Base-by-base conservation (phyloP, 2,113 vertebrate genomes). In the Nothoprocta perdicaria region DNA sequence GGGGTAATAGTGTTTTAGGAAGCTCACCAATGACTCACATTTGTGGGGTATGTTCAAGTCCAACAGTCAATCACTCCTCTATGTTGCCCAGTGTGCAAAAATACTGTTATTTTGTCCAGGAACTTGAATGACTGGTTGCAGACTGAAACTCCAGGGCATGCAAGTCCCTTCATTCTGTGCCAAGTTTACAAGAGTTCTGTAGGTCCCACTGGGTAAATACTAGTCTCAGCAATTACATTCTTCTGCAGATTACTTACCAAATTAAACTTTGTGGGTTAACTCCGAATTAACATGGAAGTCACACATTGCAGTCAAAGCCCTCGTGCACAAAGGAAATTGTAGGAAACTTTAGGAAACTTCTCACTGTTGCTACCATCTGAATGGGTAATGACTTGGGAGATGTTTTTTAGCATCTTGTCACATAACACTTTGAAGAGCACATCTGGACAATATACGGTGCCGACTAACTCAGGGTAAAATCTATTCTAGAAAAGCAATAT, bases 401-500 rank as follows among this genome's bases (percentile, higher is more conserved):
- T 16, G 4, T 31, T 45, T 45, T 48, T 16, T 21, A 45, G 17
- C 13, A 76, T 58, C 31, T 80, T 10, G 7, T 14, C 50, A 12
- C 12, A 10, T 45, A 68, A 5, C 3, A 1, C 8, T 72, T 27
- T 2, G 38, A 78, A 58, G 4, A 38, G 24, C 10, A 84, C 43
- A 50, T 3, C 5, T 76, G 27, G 69, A 45, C 14, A 19, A 21
- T 1, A 0, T 4, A 9, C 65, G 5, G 5, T 86, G 18, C 10
- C 15, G 35, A 7, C 13, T 53, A 38, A 29, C 46, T 62, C 31
- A 45, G 29, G 35, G 24, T 29, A 66, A 79, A 86, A 46, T 22
- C 61, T 46, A 1, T 0, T 33, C 50, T 27, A 27, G 43, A 31
- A 57, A 85, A 43, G 5, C 33, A 33, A 67, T 8, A 8, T 0